Conservation (phyloP, 2,888 invertebrate species). For the Leucophenga montana region DNA sequence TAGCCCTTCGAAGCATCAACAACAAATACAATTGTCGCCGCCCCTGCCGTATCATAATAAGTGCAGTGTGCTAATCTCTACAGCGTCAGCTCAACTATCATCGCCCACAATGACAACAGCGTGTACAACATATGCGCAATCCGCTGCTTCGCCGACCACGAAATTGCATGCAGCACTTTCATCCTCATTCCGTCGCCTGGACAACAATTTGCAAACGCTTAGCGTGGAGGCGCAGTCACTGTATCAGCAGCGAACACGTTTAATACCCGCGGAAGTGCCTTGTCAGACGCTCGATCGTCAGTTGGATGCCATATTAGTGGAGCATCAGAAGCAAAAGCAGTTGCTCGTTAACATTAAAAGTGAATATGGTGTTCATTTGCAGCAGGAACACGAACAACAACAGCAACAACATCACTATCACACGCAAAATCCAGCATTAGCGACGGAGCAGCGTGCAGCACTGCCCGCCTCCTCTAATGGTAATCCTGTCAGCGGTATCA, state of each 20-base stretch:
- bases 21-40: constrained; percentile 12
- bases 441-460: background rate
- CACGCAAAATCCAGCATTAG: background rate
- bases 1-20: background rate
- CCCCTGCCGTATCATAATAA: background rate
- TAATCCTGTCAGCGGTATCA: background rate
- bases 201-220: constrained; percentile 61
- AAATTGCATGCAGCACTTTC: constrained; percentile 62
- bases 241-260: constrained; percentile 54
- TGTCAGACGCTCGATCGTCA: constrained; percentile 53
- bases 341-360: constrained; percentile 67
- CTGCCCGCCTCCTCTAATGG: background rate
- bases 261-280: constrained; percentile 42
- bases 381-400: constrained; percentile 29
- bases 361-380: constrained; percentile 64
- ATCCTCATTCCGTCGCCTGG: constrained; percentile 64
- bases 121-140: constrained; percentile 13
- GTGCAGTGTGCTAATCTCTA: background rate
- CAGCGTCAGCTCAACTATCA: constrained; percentile 14
- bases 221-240: constrained; percentile 61
- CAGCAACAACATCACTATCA: constrained; percentile 33
- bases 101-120: background rate
- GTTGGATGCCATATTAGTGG: constrained; percentile 68
- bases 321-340: constrained; percentile 68
- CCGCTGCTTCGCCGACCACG: constrained; percentile 35